phyloP scores from a whole-genome alignment of 2,888 invertebrate genomes.

The Coleophora deauratella region DNA sequence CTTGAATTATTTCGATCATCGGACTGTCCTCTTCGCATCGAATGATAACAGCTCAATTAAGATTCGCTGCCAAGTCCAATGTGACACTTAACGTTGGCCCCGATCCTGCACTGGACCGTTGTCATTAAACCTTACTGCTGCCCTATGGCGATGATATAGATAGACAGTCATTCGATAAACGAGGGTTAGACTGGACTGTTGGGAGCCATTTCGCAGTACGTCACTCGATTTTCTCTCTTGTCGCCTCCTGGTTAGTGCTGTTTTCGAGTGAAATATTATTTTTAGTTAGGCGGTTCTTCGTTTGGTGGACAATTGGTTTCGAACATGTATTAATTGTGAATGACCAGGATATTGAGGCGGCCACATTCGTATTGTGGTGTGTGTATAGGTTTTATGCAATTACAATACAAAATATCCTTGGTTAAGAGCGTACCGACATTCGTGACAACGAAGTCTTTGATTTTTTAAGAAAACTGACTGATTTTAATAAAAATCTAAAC shows the following conservation, averaged over 20 bases:
- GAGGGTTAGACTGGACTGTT: constrained; percentile 44
- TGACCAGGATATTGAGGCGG: constrained; percentile 37
- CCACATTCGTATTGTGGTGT: constrained; percentile 25
- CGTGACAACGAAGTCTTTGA: too few relatives aligned
- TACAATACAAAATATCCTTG: constrained; percentile 2
- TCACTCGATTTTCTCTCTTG: constrained; percentile 29
- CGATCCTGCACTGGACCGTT: constrained; percentile 57
- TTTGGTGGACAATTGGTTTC: constrained; percentile 33
- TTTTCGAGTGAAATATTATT: constrained; percentile 24
- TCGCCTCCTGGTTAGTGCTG: constrained; percentile 23
- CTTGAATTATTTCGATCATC: constrained; percentile 15
- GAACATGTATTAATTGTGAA: constrained; percentile 51
- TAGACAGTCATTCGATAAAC: constrained; percentile 45
- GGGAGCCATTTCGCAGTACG: constrained; percentile 20
- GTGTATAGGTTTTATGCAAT: constrained; percentile 12
- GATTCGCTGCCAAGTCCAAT: constrained; percentile 51
- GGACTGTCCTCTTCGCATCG: constrained; percentile 8
- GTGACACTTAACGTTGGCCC: constrained; percentile 58
- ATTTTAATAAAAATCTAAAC: too few relatives aligned
- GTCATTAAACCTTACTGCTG: constrained; percentile 57
- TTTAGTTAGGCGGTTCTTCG: constrained; percentile 26
- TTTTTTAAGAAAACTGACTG: too few relatives aligned
- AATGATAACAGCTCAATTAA: constrained; percentile 49
- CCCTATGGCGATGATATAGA: constrained; percentile 43
- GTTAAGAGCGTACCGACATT: too few relatives aligned